Conservation (phyloP, 1,140 invertebrate genomes). For the Bombus terrestris region DNA sequence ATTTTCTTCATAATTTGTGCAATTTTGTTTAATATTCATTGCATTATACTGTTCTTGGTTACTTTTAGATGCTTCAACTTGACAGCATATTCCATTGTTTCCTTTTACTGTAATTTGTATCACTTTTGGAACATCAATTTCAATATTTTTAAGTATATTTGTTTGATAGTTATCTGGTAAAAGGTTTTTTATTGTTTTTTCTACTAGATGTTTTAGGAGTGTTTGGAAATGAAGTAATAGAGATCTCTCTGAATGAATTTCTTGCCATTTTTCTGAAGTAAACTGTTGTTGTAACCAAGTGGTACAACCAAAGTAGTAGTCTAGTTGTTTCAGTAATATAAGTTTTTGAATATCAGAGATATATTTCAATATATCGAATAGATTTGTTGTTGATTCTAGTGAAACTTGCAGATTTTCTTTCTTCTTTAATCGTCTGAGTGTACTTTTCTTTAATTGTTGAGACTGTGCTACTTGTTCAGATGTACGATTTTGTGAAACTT, state of each 20-base stretch:
- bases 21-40: background rate
- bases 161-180: background rate
- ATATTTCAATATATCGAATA: background rate
- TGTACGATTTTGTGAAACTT: background rate
- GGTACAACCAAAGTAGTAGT: conserved; percentile 15
- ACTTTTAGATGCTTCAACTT: background rate
- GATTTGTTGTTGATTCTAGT: background rate
- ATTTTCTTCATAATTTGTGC: background rate
- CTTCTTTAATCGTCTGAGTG: background rate
- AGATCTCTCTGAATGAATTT: background rate
- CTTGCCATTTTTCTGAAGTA: background rate
- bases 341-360: conserved; percentile 43
- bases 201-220: background rate
- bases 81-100: background rate
- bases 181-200: background rate
- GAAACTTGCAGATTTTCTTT: background rate
- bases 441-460: background rate
- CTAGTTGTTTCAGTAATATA: conserved; percentile 15
- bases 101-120: conserved; percentile 1
- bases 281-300: background rate
- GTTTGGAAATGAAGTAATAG: conserved; percentile 23
- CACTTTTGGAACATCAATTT: background rate
- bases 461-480: background rate
- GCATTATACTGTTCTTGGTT: background rate
- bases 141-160: background rate